Percentiles rank a stretch among this genome's conserved stretches.
Evolutionary conservation across 2,888 invertebrate species (phyloP).

Genomic region (Orthonevra nobilis): DNA sequence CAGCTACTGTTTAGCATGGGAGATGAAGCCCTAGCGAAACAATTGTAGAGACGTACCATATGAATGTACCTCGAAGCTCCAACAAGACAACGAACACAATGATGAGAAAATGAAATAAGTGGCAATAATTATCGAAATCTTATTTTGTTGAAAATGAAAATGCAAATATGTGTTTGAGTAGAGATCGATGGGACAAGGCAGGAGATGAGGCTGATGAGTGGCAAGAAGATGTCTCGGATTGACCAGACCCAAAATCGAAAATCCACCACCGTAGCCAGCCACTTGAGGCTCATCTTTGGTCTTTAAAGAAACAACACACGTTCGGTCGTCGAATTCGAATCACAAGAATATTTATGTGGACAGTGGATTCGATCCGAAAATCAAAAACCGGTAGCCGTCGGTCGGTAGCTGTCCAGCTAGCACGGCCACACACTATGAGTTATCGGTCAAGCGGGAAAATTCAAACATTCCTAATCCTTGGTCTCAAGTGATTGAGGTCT

Average conservation of each 20-base stretch:
- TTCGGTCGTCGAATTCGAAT: too few relatives aligned
- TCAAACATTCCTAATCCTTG: constrained; percentile 79
- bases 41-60: too few relatives aligned
- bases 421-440: constrained; percentile 70
- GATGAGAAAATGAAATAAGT: constrained; percentile 75
- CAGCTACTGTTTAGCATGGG: constrained; percentile 65
- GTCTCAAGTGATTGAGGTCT: constrained; percentile 78
- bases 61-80: too few relatives aligned
- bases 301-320: constrained; percentile 49
- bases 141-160: constrained; percentile 65
- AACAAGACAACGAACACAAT: constrained; percentile 22
- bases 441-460: constrained; percentile 76
- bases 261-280: constrained; percentile 44
- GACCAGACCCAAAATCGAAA: constrained; percentile 58
- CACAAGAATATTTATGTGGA: neutral
- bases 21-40: constrained; percentile 24
- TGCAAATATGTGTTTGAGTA: constrained; percentile 58
- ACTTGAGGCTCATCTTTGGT: constrained; percentile 51
- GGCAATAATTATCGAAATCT: constrained; percentile 78
- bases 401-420: constrained; percentile 16
- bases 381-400: constrained; percentile 57
- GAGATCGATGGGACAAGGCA: constrained; percentile 26
- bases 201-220: constrained; percentile 63
- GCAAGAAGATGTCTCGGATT: constrained; percentile 64
- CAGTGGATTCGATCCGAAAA: constrained; percentile 17